Evolutionary conservation across 2,888 invertebrate genomes (phyloP).

Genomic region (Agonopterix alstromeriana): DNA sequence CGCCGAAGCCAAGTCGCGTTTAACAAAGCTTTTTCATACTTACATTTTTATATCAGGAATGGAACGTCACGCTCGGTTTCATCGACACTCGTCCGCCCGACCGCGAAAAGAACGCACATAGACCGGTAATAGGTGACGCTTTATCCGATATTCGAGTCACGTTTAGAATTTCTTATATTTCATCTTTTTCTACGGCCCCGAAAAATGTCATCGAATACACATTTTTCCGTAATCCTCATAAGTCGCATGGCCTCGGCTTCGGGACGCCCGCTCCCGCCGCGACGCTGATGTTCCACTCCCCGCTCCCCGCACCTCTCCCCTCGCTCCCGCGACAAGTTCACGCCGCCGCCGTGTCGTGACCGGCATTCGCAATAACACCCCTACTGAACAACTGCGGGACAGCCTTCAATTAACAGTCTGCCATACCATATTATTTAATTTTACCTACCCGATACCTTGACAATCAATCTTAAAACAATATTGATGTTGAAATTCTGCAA

Average conservation of each 20-base stretch:
- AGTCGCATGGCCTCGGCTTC: conserved; percentile 64
- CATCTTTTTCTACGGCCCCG: conserved; percentile 73
- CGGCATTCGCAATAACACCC: conserved; percentile 49
- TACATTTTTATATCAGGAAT: conserved; percentile 73
- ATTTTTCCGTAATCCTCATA: conserved; percentile 75
- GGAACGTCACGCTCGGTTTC: conserved; percentile 72
- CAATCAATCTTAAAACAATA: not conserved
- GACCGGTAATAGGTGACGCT: conserved; percentile 72
- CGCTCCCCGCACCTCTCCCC: conserved; percentile 18
- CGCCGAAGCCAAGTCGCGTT: conserved; percentile 69
- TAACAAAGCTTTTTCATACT: conserved; percentile 75
- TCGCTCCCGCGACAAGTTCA: conserved; percentile 45
- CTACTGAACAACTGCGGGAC: conserved; percentile 33
- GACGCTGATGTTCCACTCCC: conserved; percentile 17
- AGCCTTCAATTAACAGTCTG: conserved; percentile 45
- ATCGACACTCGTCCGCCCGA: conserved; percentile 62
- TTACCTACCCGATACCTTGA: conserved; percentile 20
- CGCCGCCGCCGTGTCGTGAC: conserved; percentile 43
- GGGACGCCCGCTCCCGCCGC: conserved; percentile 36
- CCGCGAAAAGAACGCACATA: conserved; percentile 67
- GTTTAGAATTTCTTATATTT: conserved; percentile 75
- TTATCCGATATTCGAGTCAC: conserved; percentile 66
- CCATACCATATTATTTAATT: conserved; percentile 14
- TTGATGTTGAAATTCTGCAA: not conserved
- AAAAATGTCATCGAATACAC: conserved; percentile 78